Percentiles rank a stretch among this genome's conserved stretches.
Evolutionary conservation across 2,113 vertebrate species (phyloP).

Genomic region (Oophaga pumilio): DNA sequence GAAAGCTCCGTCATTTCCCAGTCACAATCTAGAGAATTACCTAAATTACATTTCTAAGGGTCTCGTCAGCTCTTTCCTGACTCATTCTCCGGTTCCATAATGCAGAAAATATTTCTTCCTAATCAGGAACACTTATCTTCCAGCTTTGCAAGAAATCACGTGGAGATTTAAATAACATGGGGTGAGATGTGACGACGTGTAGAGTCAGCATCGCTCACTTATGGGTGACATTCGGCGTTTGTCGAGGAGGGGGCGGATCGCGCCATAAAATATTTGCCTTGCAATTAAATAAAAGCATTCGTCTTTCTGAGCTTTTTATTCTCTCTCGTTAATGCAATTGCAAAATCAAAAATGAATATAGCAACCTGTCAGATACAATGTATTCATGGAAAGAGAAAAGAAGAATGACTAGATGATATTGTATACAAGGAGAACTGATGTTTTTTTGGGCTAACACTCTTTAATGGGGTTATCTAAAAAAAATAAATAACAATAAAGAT

Average conservation of each 20-base stretch:
- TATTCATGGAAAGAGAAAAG: neutral
- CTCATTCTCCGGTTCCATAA: conserved; percentile 25
- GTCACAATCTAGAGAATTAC: conserved; percentile 6
- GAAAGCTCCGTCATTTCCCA: neutral
- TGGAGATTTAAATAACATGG: conserved; percentile 23
- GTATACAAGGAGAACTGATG: too few relatives aligned
- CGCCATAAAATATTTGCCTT: neutral
- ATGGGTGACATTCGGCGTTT: neutral
- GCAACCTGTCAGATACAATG: neutral
- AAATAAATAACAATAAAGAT: too few relatives aligned
- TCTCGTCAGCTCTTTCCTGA: conserved; percentile 20
- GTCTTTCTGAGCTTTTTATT: neutral
- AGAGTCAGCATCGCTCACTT: neutral
- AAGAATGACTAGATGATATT: neutral
- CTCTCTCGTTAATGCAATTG: neutral
- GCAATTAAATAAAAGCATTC: neutral
- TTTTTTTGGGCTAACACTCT: neutral
- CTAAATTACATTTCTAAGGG: neutral
- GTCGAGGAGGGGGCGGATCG: neutral
- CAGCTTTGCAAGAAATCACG: conserved; percentile 17
- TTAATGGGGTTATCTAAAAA: too few relatives aligned
- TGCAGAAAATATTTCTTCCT: conserved; percentile 21
- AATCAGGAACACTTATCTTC: conserved; percentile 27
- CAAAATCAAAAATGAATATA: neutral
- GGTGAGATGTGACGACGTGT: neutral